Evolutionary conservation across 2,888 invertebrate genomes (phyloP).

Genomic region (Spisula solida): DNA sequence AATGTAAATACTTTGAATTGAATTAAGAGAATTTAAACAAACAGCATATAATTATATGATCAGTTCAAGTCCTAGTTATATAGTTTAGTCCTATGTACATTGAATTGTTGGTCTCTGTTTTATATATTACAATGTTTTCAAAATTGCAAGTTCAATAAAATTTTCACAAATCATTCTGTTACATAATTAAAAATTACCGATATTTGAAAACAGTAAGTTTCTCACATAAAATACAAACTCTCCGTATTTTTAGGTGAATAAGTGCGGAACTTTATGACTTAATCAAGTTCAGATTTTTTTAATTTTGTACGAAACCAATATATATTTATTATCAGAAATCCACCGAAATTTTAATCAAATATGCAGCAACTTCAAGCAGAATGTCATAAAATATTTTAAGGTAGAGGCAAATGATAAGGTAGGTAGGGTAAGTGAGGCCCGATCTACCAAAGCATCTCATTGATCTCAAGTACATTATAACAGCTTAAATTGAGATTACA

Average conservation of each 20-base stretch:
- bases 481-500: too few species aligned
- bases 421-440: background rate
- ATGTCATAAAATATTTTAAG: background rate
- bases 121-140: background rate
- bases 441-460: background rate
- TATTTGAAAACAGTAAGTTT: background rate
- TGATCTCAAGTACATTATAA: too few species aligned
- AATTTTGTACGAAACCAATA: background rate
- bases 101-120: too few species aligned
- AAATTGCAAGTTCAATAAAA: background rate
- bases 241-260: background rate
- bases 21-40: too few species aligned
- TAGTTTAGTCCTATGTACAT: too few species aligned
- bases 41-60: too few species aligned
- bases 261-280: background rate
- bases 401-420: background rate
- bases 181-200: background rate
- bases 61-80: too few species aligned
- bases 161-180: background rate
- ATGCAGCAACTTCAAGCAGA: background rate
- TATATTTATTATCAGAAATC: background rate
- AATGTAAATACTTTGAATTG: too few species aligned
- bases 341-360: background rate
- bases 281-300: background rate
- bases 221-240: conserved; percentile 11